Base-by-base conservation (phyloP, 1,140 invertebrate species). In the Polypedilum pembai region DNA sequence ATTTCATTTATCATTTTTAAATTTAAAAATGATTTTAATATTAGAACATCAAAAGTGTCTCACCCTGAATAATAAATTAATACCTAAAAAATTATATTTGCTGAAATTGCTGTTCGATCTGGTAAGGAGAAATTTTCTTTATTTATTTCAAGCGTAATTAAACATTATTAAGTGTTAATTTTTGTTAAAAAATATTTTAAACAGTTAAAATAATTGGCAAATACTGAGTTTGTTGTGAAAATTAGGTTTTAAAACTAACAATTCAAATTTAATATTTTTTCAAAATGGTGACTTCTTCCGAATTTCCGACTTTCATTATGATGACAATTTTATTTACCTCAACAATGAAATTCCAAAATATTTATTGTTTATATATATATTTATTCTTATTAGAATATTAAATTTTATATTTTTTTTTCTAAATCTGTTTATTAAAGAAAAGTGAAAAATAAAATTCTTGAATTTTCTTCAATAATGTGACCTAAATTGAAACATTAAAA, bases 31-130 rank as follows among this genome's bases (percentile, higher is more conserved):
- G n/a, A n/a, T n/a, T n/a, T n/a, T n/a, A n/a, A n/a, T 33, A 33
- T 33, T 33, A 33, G 5, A 33, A 33, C n/a, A n/a, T 33, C 24
- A 33, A 33, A n/a, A 33, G 24, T 33, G 1, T 33, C 5, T 5
- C 24, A 33, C 2, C 24, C 24, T 33, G 24, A 33, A 33, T 33
- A 5, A 33, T n/a, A 33, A 33, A 33, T 33, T 33, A 33, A 33
- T 33, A 15, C 45, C 12, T 56, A 12, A 56, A 12, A 56, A 56
- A 12, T 56, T 15, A 56, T 56, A 56, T 56, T 33, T 56, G 45
- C 45, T 56, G 45, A 56, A 56, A 56, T 56, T 56, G 45, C 45
- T 56, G 45, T 56, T 56, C 45, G 45, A 56, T 56, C 45, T 56
- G 45, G 45, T 56, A 56, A 56, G 45, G 4, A n/a, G 4, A 56